Base-by-base conservation (phyloP, 2,888 invertebrate species). In the Melinaea menophilus region DNA sequence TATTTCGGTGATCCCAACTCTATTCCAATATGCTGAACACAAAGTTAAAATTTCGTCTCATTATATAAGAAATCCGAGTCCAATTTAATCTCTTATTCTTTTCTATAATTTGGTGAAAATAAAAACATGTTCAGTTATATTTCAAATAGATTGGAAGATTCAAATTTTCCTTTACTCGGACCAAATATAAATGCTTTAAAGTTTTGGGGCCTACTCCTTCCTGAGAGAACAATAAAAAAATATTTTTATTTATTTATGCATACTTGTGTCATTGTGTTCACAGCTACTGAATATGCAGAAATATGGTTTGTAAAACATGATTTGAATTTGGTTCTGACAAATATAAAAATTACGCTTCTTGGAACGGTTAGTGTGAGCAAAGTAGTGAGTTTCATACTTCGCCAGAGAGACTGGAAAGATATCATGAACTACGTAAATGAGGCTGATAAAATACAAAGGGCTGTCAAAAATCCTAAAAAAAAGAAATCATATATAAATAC, bases 181-280 rank as follows among this genome's bases (percentile, higher is more conserved):
- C 89, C 88, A 4, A 90, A 89, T 67, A 73, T 87, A 0, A 84
- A 78, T 45, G 80, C 82, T 0, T 70, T 90, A 35, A 67, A 84
- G 72, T 88, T 90, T 63, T 89, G 89, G 88, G 89, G 89, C 0
- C 63, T 89, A 0, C 56, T 89, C 3, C 69, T 89, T n/a, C 88
- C 89, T 0, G 68, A 80, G 31, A 79, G 76, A 54, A 7, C 45
- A 7, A 69, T 64, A 0, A 77, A 71, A 62, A 81, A 72, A 71
- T 73, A 68, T 62, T 77, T 88, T 41, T 88, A 85, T 64, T 56
- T 86, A 0, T 61, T 78, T 7, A 78, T 87, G 75, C 86, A 88
- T 72, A n/a, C 82, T 5, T 69, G 77, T 2, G 82, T 87, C 0
- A 78, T 77, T 0, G 33, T 85, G 12, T 90, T 89, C 45, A 82